phyloP scores from a whole-genome alignment of 2,888 invertebrate species.

The Tiphia femorata region DNA sequence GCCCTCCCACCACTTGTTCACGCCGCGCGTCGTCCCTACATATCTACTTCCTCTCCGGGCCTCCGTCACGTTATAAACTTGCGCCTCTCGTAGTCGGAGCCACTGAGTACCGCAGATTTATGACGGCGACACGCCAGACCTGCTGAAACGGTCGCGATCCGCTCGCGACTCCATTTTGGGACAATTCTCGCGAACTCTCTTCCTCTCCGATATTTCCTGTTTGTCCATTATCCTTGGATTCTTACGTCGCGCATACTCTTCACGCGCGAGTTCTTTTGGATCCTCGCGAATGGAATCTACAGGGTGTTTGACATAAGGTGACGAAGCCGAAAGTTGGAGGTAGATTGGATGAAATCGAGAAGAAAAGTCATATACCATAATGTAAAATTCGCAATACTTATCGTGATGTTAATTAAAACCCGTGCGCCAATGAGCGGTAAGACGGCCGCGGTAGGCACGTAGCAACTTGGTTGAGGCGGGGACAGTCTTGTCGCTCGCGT shows the following conservation, averaged over 20 bases:
- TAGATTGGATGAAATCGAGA: too few relatives aligned
- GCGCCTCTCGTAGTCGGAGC: conserved; percentile 32
- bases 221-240: conserved; percentile 2
- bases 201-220: conserved; percentile 9
- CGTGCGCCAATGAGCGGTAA: too few relatives aligned
- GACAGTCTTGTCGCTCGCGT: too few relatives aligned
- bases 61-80: conserved; percentile 56
- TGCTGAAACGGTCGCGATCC: conserved; percentile 52
- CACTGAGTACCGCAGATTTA: conserved; percentile 58
- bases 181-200: conserved; percentile 19
- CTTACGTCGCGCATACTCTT: neutral
- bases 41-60: conserved; percentile 27
- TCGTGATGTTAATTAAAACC: too few relatives aligned
- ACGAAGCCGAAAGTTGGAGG: too few relatives aligned
- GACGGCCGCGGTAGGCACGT: too few relatives aligned
- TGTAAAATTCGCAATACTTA: too few relatives aligned
- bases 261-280: neutral
- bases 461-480: too few relatives aligned
- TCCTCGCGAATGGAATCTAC: neutral
- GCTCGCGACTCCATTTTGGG: conserved; percentile 52
- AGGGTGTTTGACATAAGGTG: too few relatives aligned
- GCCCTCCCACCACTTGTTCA: neutral
- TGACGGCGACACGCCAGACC: conserved; percentile 55
- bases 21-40: conserved; percentile 13
- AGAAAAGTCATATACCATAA: too few relatives aligned